Evolutionary conservation across 2,888 invertebrate species (phyloP), one percentile per base, ranked within the genome.

Genomic region (Calameuta pallipes): DNA sequence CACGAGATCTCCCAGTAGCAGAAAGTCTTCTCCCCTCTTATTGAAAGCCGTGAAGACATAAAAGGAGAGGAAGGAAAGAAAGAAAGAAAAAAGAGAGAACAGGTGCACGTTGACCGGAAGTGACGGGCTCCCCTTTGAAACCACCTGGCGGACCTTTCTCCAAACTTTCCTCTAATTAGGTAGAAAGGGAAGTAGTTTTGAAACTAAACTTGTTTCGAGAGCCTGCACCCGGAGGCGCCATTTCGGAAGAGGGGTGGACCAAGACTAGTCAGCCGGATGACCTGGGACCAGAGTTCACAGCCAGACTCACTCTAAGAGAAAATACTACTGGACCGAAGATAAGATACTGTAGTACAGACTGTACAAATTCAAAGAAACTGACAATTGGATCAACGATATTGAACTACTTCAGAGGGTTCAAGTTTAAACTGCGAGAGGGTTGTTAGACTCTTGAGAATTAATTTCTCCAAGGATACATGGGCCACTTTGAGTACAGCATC

Each of bases 121-220:
- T 56, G 56, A 23, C 56, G 15, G 56, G 23, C 4, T 13, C 6
- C 82, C 86, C 84, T 87, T 86, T 85, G 84, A 89, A 80, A 83
- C 83, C 86, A 88, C 82, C 86, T 88, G 87, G 80, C 79, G 82
- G 83, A 84, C 83, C 83, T 85, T 84, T 82, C 75, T 75, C 13
- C 77, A 84, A 85, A 88, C 79, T 88, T 77, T 79, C 82, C 78
- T 84, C 84, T 86, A 88, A 89, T 89, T 86, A 87, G 85, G 83
- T 83, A 82, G 80, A 79, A 78, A 77, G 80, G 78, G 80, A 68
- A 82, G 82, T 82, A 85, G 86, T 85, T 86, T 87, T 82, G 84
- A 79, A 82, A 79, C 79, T 80, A 78, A 82, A 87, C 82, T 86
- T 87, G 82, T 79, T 70, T 74, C 75, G 56, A 56, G 23, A 56